Base-by-base conservation (phyloP, 2,797 vertebrate genomes). In the Remorina albescens region DNA sequence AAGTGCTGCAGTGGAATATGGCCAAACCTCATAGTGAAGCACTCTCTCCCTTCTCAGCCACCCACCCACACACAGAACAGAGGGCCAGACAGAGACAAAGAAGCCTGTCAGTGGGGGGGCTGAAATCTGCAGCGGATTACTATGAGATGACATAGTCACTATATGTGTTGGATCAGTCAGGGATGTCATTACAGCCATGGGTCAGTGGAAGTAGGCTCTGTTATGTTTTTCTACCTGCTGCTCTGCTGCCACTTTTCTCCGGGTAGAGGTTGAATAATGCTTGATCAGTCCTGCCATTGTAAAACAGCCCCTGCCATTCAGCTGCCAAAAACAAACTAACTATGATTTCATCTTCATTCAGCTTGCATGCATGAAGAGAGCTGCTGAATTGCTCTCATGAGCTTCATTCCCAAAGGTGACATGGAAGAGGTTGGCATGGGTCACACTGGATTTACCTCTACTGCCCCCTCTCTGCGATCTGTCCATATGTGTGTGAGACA, bases 391-490 rank as follows among this genome's bases (percentile, higher is more conserved):
- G 26, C 3, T 28, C 18, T 63, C 37, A 41, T 64, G 18, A 13
- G 21, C 67, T 76, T 84, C 4, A 37, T 9, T 59, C 44, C 18
- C 44, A 46, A 71, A 59, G 58, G 53, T 41, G 39, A 66, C 23
- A 46, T 63, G 28, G 30, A 54, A 21, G 54, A 16, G 25, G 23
- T 65, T 54, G 2, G 2, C 1, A 30, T 30, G 0, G 3, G 7
- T 69, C 46, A 60, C 4, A 1, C 39, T 66, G 25, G 34, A 58
- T 74, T 83, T 81, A 74, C 75, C 51, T 82, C 70, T 82, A 61
- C 84, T 82, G 85, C 81, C 80, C 83, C 74, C 76, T 83, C 9
- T 78, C 84, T 85, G 83, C 39, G 8, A 21, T n/a, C 30, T 49
- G 65, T 6, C 8, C 41, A 30, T 47, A 41, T 54, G 41, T 47